A percentile compares a stretch with the other conserved stretches of the same genome.
Conservation (phyloP, 2,797 vertebrate genomes). For the Peromyscus melanophrys region DNA sequence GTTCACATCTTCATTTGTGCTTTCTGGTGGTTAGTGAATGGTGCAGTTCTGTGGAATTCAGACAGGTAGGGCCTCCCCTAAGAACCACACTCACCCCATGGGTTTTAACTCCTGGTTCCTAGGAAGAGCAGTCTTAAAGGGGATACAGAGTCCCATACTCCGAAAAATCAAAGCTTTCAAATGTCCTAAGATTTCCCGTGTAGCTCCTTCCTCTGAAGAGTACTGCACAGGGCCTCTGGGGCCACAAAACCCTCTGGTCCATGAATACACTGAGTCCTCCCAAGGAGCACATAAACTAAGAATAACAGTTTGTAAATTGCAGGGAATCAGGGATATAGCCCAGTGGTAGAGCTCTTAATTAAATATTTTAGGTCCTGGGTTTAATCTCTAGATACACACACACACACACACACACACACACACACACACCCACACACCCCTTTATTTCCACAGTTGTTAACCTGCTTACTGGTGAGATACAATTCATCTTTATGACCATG, state of each 20-base stretch:
- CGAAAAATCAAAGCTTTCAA: slow-evolving; percentile 20
- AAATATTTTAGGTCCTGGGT: neutral
- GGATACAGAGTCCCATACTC: neutral
- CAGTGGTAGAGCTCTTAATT: neutral
- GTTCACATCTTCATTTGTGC: slow-evolving; percentile 63
- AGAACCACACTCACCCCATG: neutral
- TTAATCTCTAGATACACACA: neutral
- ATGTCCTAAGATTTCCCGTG: slow-evolving; percentile 2
- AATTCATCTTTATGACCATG: neutral
- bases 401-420: neutral
- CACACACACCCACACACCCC: too few species aligned
- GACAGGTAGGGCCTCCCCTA: neutral
- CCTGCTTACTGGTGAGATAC: neutral
- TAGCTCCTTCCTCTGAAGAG: neutral
- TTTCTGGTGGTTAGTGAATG: slow-evolving; percentile 64
- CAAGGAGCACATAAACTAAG: neutral
- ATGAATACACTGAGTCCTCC: neutral
- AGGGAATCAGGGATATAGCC: neutral
- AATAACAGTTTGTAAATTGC: neutral
- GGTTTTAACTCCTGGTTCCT: slow-evolving; percentile 23
- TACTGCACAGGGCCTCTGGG: neutral
- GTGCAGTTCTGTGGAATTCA: slow-evolving; percentile 54
- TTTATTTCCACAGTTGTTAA: neutral
- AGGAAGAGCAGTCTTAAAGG: slow-evolving; percentile 50
- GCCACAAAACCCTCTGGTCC: neutral